These are phyloP conservation scores for Pseudochaenichthys georgianus DNA, from an alignment of 2,797 vertebrate genomes.

Conservation along the genomic window DNA sequence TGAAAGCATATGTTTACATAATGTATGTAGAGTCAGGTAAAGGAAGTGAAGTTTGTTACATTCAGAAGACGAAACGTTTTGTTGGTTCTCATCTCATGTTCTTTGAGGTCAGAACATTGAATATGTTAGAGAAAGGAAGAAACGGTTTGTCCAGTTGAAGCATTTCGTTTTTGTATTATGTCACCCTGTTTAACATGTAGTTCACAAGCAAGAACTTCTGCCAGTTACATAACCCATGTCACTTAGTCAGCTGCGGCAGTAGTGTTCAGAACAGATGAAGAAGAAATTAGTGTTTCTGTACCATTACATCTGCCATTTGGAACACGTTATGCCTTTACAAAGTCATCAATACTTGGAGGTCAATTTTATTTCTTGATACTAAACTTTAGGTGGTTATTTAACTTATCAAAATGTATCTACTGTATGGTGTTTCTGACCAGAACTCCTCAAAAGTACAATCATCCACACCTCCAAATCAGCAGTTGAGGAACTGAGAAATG, in stretches of 20 bases:
- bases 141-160: conserved; percentile 9
- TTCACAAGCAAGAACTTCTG: conserved; percentile 58
- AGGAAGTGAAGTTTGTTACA: conserved; percentile 17
- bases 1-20: not conserved
- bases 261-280: conserved; percentile 40
- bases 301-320: not conserved
- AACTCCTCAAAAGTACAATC: conserved; percentile 11
- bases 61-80: conserved; percentile 12
- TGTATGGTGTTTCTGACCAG: not conserved
- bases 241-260: conserved; percentile 75
- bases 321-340: not conserved
- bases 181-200: conserved; percentile 23
- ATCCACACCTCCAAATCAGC: not conserved
- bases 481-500: conserved; percentile 33
- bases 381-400: not conserved
- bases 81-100: conserved; percentile 36
- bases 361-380: not conserved
- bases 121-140: not conserved
- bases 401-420: not conserved
- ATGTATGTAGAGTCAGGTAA: not conserved
- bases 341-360: not conserved
- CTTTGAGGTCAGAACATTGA: too few relatives aligned
- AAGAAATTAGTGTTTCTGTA: conserved; percentile 21
- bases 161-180: conserved; percentile 9
- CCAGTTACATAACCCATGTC: conserved; percentile 67